Conservation (phyloP, 2,113 vertebrate genomes). For the Polypterus bichir region DNA sequence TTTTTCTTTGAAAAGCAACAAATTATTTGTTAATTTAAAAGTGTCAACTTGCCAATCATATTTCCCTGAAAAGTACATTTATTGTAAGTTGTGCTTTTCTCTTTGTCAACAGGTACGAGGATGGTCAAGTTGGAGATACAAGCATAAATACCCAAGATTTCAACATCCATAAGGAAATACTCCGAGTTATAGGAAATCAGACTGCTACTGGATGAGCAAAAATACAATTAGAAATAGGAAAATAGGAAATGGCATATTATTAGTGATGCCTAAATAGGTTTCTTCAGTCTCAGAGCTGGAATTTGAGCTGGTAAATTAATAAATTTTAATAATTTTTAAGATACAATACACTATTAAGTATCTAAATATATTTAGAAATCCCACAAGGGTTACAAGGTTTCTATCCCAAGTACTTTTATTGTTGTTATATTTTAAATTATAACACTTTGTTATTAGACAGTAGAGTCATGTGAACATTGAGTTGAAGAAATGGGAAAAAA, state of each 20-base stretch:
- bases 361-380: constrained; percentile 4
- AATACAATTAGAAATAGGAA: constrained; percentile 17
- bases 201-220: constrained; percentile 73
- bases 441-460: constrained; percentile 13
- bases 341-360: constrained; percentile 6
- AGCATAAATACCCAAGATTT: constrained; percentile 79
- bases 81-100: constrained; percentile 10
- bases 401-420: constrained; percentile 7
- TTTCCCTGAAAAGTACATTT: constrained; percentile 17
- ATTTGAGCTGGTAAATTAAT: constrained; percentile 45
- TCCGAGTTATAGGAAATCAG: constrained; percentile 81
- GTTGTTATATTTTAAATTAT: constrained; percentile 10
- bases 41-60: constrained; percentile 3
- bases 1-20: too few relatives aligned
- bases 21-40: too few relatives aligned
- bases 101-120: constrained; percentile 62
- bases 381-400: constrained; percentile 20
- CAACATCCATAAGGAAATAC: constrained; percentile 73
- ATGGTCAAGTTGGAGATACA: constrained; percentile 75
- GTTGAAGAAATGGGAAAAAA: too few relatives aligned
- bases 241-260: background rate
- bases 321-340: constrained; percentile 11
- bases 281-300: constrained; percentile 71
- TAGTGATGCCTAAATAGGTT: constrained; percentile 34
- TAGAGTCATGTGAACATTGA: background rate